phyloP scores from a whole-genome alignment of 2,888 invertebrate genomes.

The Clusia tigrina region DNA sequence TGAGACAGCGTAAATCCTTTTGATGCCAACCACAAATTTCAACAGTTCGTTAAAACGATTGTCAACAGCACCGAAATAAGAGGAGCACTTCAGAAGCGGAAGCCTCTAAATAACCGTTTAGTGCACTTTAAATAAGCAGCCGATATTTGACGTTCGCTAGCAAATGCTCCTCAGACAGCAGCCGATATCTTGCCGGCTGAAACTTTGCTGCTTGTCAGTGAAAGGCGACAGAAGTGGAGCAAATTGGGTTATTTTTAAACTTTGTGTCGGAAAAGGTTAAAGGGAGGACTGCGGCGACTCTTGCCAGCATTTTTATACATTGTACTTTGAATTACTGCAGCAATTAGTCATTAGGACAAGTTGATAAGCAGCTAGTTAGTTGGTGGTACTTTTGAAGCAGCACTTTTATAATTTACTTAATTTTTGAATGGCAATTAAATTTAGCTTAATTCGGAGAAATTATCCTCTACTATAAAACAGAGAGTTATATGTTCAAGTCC shows the following conservation, averaged over 20 bases:
- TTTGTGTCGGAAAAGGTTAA: constrained; percentile 7
- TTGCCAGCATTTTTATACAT: too few species aligned
- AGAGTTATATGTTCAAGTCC: too few species aligned
- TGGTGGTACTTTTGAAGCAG: too few species aligned
- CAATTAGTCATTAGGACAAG: too few species aligned
- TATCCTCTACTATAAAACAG: too few species aligned
- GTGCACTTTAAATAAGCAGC: not conserved
- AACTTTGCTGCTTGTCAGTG: constrained; percentile 25
- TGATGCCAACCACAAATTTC: constrained; percentile 10
- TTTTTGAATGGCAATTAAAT: too few species aligned
- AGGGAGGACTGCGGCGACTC: not conserved
- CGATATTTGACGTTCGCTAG: not conserved
- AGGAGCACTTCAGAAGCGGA: not conserved
- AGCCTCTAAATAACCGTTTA: not conserved
- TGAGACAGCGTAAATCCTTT: too few species aligned
- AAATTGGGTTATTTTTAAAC: constrained; percentile 18
- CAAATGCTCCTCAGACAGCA: too few species aligned
- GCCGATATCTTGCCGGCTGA: not conserved
- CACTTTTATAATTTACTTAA: too few species aligned
- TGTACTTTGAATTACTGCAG: too few species aligned
- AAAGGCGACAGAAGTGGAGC: constrained; percentile 27
- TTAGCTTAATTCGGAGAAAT: too few species aligned
- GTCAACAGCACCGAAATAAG: constrained; percentile 11
- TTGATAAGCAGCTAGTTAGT: too few species aligned
- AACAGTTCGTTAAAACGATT: constrained; percentile 12